Evolutionary conservation across 53 echinoderm and acorn worm genomes (phyloP), one percentile per base, ranked within the genome.

Genomic region (Luidia sarsii): DNA sequence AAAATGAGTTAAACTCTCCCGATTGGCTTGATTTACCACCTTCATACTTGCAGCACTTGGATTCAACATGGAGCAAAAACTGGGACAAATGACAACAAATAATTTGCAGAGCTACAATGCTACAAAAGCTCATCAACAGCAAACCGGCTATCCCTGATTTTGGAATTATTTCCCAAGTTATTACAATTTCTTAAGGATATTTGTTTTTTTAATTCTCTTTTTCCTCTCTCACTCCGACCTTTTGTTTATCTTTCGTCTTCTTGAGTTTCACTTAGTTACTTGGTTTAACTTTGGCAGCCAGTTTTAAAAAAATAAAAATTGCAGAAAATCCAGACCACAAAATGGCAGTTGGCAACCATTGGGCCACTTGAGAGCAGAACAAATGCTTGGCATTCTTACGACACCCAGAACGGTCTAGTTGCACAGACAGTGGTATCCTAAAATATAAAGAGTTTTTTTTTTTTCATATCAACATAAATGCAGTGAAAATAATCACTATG

Each of bases 381-480:
- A 54, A 77, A 77, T 61, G 84, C 84, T 84, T 72, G 13, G 84
- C 84, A 73, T 71, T 36, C 31, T 24, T 16, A 32, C 30, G 37
- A 83, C 83, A 84, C 65, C 84, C 37, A 84, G 73, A 84, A 64
- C n/a, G 48, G 83, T 71, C 49, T 70, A 24, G 53, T 70, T 83
- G 83, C 73, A 84, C 72, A 63, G 53, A 49, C 49, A 23, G 65
- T 63, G 65, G 84, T 73, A 84, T 71, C 60, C 84, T 64, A 84
- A 84, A 84, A 84, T 72, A 72, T 82, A 82, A 81, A 70, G 61
- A 83, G 70, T 70, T 70, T 20, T 82, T 82, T n/a, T n/a, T n/a
- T n/a, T n/a, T n/a, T n/a, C n/a, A n/a, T n/a, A 82, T 82, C 63
- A 86, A 86, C 60, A 81, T 64, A 80, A 87, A 81, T 81, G 80